Percentiles rank a stretch among this genome's conserved stretches.
Conservation (phyloP, 2,888 invertebrate genomes). For the Automeris io region DNA sequence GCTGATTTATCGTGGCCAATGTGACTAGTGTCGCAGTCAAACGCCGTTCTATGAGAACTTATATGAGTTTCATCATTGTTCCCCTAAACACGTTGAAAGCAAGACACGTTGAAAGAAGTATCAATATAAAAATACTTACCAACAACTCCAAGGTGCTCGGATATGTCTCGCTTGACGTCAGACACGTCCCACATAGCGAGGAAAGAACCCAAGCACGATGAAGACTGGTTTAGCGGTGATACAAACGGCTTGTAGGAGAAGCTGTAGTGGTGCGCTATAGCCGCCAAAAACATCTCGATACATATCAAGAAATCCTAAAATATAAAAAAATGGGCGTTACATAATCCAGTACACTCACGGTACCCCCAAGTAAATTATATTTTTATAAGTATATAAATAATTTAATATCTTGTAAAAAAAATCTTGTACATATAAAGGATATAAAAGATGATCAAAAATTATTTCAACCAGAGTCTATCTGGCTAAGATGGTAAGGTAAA, state of each 20-base stretch:
- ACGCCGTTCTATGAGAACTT: no score
- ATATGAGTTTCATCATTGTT: no score
- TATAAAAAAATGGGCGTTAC: background rate
- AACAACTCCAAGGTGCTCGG: constrained; percentile 94
- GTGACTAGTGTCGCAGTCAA: no score
- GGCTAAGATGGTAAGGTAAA: no score
- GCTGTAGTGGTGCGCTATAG: constrained; percentile 96
- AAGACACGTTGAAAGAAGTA: background rate
- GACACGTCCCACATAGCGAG: constrained; percentile 98
- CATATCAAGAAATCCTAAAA: constrained; percentile 95
- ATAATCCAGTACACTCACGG: no score
- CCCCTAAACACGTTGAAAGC: no score
- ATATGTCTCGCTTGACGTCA: constrained; percentile 94
- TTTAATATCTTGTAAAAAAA: no score
- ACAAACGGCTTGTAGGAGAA: constrained; percentile 94
- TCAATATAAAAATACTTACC: constrained; percentile 63
- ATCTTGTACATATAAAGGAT: no score
- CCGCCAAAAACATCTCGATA: constrained; percentile 98
- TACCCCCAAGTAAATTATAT: background rate
- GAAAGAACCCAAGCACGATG: constrained; percentile 86
- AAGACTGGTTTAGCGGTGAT: constrained; percentile 69
- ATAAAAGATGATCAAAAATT: background rate
- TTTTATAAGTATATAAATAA: background rate
- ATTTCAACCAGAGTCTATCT: no score
- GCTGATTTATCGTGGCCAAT: no score